Base-by-base conservation (phyloP, 92 coral and sea anemone genomes). In the Parazoanthus swiftii region DNA sequence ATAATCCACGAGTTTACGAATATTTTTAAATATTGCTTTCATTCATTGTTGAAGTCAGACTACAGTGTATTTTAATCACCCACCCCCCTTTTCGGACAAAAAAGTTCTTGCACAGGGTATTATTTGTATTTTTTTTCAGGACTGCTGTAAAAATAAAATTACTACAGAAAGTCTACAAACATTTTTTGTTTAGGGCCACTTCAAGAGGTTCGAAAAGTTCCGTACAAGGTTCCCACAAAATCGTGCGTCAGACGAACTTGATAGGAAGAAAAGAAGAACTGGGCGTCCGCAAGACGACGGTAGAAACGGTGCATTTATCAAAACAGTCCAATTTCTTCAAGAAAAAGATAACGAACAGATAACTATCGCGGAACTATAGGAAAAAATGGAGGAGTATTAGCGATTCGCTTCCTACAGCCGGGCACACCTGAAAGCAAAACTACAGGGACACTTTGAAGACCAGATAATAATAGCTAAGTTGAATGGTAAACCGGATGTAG, bases 301-400 rank as follows among this genome's bases (percentile, higher is more conserved):
- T 38, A 82, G 51, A 77, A 33, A 21, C 13, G 85, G 71, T 20
- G 94, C 92, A 38, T 91, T 91, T 85, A 73, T 46, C 20, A 89
- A 80, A 82, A 91, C 89, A 1, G 75, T 71, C 43, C 16, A 20
- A 18, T 89, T 72, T 70, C 48, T 86, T 8, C 37, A 81, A 51
- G 88, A 85, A n/a, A 89, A 91, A 77, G 89, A 89, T 50, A 88
- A 91, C 71, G 92, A 91, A 76, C 92, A 89, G 77, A 58, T 90
- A 8, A 86, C 63, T 35, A 43, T 77, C 42, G 8, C 1, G 6
- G 88, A 90, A 70, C 50, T 90, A 23, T 38, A 21, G 11, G 77
- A 6, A 11, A 91, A 91, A 37, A 91, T 88, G 93, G 76, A 86
- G 18, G 90, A 85, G 82, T 89, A 89, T 37, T 6, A 74, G 76